phyloP scores from a whole-genome alignment of 2,797 vertebrate genomes.

The Aplochiton taeniatus region DNA sequence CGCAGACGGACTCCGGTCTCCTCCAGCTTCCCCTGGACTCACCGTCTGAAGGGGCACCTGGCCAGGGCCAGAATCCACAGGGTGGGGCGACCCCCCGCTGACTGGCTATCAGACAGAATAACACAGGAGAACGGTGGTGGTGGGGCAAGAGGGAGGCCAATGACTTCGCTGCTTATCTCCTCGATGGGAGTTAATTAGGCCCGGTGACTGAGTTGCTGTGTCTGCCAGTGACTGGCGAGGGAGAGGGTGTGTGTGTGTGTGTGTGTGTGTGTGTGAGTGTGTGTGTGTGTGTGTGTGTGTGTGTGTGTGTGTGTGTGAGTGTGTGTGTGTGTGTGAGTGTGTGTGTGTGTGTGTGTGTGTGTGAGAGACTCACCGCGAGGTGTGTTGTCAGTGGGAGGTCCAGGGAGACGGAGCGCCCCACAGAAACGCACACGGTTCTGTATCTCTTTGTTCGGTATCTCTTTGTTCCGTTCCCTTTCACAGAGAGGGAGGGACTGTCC shows the following conservation, averaged over 20 bases:
- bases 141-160: neutral
- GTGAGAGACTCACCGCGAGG: too few species aligned
- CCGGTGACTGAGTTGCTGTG: too few species aligned
- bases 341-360: too few species aligned
- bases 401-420: neutral
- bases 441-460: too few species aligned
- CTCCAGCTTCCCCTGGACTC: neutral
- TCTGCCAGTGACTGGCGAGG: too few species aligned
- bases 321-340: too few species aligned
- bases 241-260: neutral
- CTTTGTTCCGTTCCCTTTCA: too few species aligned
- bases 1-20: too few species aligned
- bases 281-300: neutral
- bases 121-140: constrained; percentile 4
- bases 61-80: constrained; percentile 1
- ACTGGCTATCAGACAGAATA: constrained; percentile 23
- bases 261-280: neutral
- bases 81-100: too few species aligned
- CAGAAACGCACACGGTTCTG: constrained; percentile 13
- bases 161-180: constrained; percentile 15
- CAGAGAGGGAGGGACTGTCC: neutral
- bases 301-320: too few species aligned
- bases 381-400: neutral
- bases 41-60: constrained; percentile 1
- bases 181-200: constrained; percentile 10